phyloP scores from a whole-genome alignment of 2,797 vertebrate genomes.

The Lophius americanus region DNA sequence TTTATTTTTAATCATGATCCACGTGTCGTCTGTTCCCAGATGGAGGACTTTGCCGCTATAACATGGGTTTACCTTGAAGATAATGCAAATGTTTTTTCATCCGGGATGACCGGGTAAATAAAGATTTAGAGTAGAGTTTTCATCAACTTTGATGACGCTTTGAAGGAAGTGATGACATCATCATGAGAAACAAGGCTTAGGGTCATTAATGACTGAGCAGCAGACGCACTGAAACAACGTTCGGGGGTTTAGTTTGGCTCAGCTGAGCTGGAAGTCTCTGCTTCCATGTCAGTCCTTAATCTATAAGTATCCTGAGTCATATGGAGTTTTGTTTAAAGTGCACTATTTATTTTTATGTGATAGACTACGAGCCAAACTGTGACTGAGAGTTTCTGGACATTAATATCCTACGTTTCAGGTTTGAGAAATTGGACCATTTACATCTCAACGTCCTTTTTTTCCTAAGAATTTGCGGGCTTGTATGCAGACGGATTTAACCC shows the following conservation, averaged over 20 bases:
- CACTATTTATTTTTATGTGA: too few relatives aligned
- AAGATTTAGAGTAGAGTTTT: slow-evolving; percentile 14
- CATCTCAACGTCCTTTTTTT: not conserved
- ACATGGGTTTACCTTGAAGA: not conserved
- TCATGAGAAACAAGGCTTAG: slow-evolving; percentile 10
- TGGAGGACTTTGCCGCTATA: not conserved
- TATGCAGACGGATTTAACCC: slow-evolving; percentile 32
- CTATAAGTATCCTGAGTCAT: slow-evolving; percentile 18
- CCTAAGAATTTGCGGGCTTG: slow-evolving; percentile 16
- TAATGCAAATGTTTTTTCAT: not conserved
- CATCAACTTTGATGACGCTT: slow-evolving; percentile 3
- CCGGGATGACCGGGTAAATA: not conserved
- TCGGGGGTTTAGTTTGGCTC: slow-evolving; percentile 64
- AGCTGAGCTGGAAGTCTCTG: slow-evolving; percentile 34
- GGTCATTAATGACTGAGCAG: slow-evolving; percentile 51
- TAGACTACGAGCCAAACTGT: too few relatives aligned
- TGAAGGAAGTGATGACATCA: slow-evolving; percentile 49
- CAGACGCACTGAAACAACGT: slow-evolving; percentile 70
- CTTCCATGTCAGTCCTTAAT: slow-evolving; percentile 24
- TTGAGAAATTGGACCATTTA: slow-evolving; percentile 24
- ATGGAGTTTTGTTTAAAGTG: slow-evolving; percentile 11
- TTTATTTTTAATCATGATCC: not conserved
- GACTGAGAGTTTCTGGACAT: too few relatives aligned
- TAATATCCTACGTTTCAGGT: slow-evolving; percentile 8
- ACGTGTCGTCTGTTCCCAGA: not conserved